Evolutionary conservation across 2,888 invertebrate species (phyloP).

Genomic region (Chymomyza caudatula): DNA sequence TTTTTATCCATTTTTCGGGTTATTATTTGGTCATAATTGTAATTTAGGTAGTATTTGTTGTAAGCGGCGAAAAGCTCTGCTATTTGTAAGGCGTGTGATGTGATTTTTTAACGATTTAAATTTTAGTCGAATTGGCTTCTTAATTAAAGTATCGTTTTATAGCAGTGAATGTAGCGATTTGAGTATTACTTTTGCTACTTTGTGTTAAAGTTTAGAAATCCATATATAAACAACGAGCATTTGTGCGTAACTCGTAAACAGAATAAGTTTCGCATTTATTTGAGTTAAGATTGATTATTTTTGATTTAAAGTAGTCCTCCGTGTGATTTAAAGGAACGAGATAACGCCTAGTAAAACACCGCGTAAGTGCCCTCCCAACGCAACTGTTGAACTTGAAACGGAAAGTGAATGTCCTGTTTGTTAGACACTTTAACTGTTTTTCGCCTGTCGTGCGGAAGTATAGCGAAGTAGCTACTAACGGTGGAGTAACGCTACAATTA

Average conservation of each 20-base stretch:
- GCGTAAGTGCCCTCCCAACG: not conserved
- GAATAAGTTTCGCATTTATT: too few relatives aligned
- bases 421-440: constrained; percentile 63
- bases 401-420: constrained; percentile 70
- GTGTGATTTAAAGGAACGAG: not conserved
- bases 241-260: too few relatives aligned
- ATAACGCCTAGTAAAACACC: not conserved
- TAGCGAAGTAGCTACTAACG: not conserved
- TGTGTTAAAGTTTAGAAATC: too few relatives aligned
- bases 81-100: constrained; percentile 65
- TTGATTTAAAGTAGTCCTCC: not conserved
- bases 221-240: too few relatives aligned
- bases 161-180: too few relatives aligned
- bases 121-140: not conserved
- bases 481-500: constrained; percentile 13
- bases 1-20: constrained; percentile 56
- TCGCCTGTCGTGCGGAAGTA: not conserved
- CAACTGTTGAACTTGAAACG: constrained; percentile 64
- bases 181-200: too few relatives aligned
- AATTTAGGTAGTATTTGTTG: constrained; percentile 66
- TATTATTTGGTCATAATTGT: constrained; percentile 70
- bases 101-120: constrained; percentile 41
- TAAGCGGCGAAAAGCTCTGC: constrained; percentile 50
- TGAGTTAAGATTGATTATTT: too few relatives aligned
- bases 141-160: not conserved